A percentile compares a stretch with the other conserved stretches of the same genome.
These are phyloP conservation scores for Diorhabda elongata DNA, from an alignment of 1,140 invertebrate species.

Conservation along the genomic window DNA sequence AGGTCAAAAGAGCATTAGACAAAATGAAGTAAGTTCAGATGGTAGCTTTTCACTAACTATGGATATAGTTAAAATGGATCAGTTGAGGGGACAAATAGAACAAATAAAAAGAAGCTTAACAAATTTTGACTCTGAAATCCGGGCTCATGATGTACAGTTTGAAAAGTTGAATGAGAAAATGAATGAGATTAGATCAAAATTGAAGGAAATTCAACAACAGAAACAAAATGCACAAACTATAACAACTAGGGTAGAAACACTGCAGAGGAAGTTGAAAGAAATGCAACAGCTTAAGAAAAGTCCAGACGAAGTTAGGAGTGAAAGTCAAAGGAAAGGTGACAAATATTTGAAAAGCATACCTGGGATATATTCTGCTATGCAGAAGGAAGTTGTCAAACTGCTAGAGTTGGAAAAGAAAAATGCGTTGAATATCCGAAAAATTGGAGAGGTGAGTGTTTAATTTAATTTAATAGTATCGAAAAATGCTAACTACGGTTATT, in stretches of 20 bases:
- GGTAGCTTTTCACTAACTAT: slow-evolving; percentile 38
- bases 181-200: slow-evolving; percentile 12
- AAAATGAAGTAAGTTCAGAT: slow-evolving; percentile 33
- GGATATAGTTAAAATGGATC: slow-evolving; percentile 36
- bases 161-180: slow-evolving; percentile 23
- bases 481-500: too few relatives aligned
- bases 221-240: slow-evolving; percentile 10
- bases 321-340: slow-evolving; percentile 18
- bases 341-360: slow-evolving; percentile 19
- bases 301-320: slow-evolving; percentile 19
- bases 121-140: slow-evolving; percentile 20
- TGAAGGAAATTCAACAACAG: slow-evolving; percentile 24
- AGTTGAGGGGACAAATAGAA: slow-evolving; percentile 29
- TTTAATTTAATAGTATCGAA: slow-evolving; percentile 1
- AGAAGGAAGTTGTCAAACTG: slow-evolving; percentile 20
- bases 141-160: slow-evolving; percentile 8
- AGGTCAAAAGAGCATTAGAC: slow-evolving; percentile 36
- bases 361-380: slow-evolving; percentile 15
- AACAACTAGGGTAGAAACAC: background rate
- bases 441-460: slow-evolving; percentile 21
- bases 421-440: slow-evolving; percentile 16
- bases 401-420: slow-evolving; percentile 10
- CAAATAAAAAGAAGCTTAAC: slow-evolving; percentile 13
- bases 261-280: slow-evolving; percentile 14
- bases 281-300: slow-evolving; percentile 24